Percentiles rank a stretch among this genome's conserved stretches.
Evolutionary conservation across 2,113 vertebrate species (phyloP).

Genomic region (Siniperca knerii): DNA sequence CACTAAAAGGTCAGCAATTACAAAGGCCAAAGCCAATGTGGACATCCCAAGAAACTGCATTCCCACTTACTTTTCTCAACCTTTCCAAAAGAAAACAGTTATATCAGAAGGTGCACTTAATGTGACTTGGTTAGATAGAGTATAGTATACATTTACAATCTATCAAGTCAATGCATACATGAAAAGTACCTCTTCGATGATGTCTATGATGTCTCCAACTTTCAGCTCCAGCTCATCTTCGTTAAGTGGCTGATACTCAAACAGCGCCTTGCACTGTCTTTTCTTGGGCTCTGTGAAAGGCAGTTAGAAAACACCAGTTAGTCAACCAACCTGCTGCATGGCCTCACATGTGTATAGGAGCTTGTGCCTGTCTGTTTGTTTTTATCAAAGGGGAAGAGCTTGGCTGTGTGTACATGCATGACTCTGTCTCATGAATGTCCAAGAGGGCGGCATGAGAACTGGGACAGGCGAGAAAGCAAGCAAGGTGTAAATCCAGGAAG

Average conservation of each 20-base stretch:
- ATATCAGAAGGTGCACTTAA: not conserved
- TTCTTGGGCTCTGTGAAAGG: slow-evolving; percentile 87
- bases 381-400: not conserved
- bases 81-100: too few relatives aligned
- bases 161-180: not conserved
- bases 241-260: slow-evolving; percentile 92
- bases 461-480: slow-evolving; percentile 3
- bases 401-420: not conserved
- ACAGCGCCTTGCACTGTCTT: slow-evolving; percentile 91
- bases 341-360: not conserved
- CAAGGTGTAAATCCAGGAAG: slow-evolving; percentile 6
- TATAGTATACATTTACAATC: not conserved
- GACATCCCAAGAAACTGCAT: not conserved
- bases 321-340: slow-evolving; percentile 15
- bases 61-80: not conserved
- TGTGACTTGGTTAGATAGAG: not conserved
- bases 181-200: slow-evolving; percentile 90
- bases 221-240: slow-evolving; percentile 96
- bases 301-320: not conserved
- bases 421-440: not conserved
- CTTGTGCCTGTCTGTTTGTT: not conserved
- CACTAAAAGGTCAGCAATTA: not conserved
- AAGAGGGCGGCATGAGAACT: not conserved
- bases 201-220: slow-evolving; percentile 90
- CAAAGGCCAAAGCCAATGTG: not conserved